Conservation (phyloP, 2,888 invertebrate genomes). For the Drosophila infuscata region DNA sequence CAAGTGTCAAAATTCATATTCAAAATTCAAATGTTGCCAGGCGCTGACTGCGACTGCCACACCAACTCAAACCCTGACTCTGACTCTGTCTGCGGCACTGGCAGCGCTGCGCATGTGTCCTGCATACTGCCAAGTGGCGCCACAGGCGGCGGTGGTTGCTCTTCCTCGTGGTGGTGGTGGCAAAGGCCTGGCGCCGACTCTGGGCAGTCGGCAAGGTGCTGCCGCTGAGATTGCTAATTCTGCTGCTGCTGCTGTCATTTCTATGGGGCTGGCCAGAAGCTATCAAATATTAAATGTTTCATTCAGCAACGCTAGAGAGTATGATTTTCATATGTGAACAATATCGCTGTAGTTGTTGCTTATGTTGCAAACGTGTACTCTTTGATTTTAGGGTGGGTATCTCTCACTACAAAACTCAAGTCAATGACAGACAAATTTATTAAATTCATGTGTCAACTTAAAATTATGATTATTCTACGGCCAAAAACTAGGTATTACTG, state of each 20-base stretch:
- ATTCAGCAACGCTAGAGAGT: slow-evolving; percentile 66
- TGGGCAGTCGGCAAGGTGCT: slow-evolving; percentile 55
- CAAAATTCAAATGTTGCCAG: slow-evolving; percentile 75
- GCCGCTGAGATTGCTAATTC: slow-evolving; percentile 24
- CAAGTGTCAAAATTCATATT: slow-evolving; percentile 81
- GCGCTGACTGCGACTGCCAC: slow-evolving; percentile 28
- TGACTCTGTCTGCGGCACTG: slow-evolving; percentile 10
- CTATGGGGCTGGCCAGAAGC: slow-evolving; percentile 27
- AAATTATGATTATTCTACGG: neutral
- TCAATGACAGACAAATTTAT: neutral
- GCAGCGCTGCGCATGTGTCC: slow-evolving; percentile 72
- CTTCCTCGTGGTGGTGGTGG: slow-evolving; percentile 8
- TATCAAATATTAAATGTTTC: slow-evolving; percentile 65
- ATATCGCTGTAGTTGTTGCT: slow-evolving; percentile 11
- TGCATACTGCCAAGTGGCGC: slow-evolving; percentile 53
- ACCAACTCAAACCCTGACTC: slow-evolving; percentile 10
- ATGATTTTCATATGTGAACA: slow-evolving; percentile 56
- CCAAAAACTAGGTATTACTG: no score
- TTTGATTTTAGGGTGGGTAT: neutral
- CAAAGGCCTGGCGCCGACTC: slow-evolving; percentile 10
- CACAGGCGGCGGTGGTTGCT: slow-evolving; percentile 21
- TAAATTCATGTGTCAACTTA: neutral
- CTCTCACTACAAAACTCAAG: neutral
- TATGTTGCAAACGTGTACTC: slow-evolving; percentile 11
- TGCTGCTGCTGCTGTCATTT: neutral